These are phyloP conservation scores for Drosophila yakuba DNA, from an alignment of 1,140 invertebrate species.

Conservation along the genomic window DNA sequence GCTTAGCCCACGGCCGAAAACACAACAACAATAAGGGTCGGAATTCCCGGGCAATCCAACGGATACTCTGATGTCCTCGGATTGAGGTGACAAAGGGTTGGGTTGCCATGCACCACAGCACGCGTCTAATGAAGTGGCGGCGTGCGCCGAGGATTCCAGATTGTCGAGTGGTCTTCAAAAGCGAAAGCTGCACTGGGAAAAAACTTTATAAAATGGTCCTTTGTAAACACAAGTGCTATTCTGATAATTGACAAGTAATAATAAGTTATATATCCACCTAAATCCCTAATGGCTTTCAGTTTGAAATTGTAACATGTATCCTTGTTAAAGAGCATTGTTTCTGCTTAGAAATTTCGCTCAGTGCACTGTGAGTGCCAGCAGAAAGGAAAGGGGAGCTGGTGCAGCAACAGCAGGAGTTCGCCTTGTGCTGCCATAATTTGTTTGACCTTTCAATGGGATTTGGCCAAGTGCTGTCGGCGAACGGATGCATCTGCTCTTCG, in stretches of 20 bases:
- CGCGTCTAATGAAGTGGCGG: slow-evolving; percentile 78
- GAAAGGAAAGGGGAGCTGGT: not conserved
- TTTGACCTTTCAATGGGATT: slow-evolving; percentile 77
- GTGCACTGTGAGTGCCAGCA: not conserved
- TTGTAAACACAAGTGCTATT: too few relatives aligned
- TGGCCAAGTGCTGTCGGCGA: slow-evolving; percentile 45
- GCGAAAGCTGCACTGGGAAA: slow-evolving; percentile 16
- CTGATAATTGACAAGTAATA: too few relatives aligned
- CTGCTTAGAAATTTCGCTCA: not conserved
- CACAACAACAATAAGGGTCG: slow-evolving; percentile 40
- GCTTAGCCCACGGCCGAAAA: slow-evolving; percentile 42
- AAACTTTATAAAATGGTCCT: not conserved
- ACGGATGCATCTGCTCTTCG: slow-evolving; percentile 40
- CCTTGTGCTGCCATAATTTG: slow-evolving; percentile 60
- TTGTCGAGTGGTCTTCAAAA: slow-evolving; percentile 31
- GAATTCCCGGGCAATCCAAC: slow-evolving; percentile 9
- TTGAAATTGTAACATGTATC: too few relatives aligned
- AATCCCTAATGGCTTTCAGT: too few relatives aligned
- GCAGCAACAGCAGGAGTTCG: slow-evolving; percentile 34
- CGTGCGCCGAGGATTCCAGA: slow-evolving; percentile 52
- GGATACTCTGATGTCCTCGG: not conserved
- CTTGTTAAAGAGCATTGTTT: too few relatives aligned
- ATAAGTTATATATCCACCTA: not conserved
- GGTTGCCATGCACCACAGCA: slow-evolving; percentile 19
- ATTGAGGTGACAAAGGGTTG: slow-evolving; percentile 33